phyloP scores from a whole-genome alignment of 2,888 invertebrate genomes.

The Alitta virens region DNA sequence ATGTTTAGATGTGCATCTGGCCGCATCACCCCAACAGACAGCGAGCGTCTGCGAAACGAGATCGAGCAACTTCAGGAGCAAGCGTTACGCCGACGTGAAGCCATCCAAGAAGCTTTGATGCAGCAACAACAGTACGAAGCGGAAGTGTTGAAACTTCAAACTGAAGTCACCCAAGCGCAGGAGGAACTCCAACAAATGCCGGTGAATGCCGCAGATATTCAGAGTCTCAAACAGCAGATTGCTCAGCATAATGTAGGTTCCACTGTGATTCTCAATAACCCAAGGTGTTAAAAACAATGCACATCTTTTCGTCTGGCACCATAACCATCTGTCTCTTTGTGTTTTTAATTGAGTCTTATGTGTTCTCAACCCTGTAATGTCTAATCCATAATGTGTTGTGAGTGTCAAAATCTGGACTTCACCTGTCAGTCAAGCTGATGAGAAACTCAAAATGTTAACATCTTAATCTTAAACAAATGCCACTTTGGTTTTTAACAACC shows the following conservation, averaged over 20 bases:
- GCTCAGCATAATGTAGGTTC: constrained; percentile 22
- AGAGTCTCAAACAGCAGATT: constrained; percentile 41
- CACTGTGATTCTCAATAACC: too few species aligned
- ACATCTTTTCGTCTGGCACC: too few species aligned
- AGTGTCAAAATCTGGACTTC: too few species aligned
- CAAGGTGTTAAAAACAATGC: too few species aligned
- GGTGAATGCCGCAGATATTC: constrained; percentile 26
- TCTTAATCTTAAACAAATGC: too few species aligned
- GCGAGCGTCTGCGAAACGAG: constrained; percentile 33
- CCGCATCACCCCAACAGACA: neutral
- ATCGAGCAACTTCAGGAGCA: constrained; percentile 37
- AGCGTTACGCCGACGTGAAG: constrained; percentile 34
- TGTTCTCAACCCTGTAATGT: too few species aligned
- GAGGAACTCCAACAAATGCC: constrained; percentile 32
- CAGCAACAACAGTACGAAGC: constrained; percentile 43
- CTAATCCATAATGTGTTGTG: too few species aligned
- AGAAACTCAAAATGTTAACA: too few species aligned
- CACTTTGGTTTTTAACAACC: too few species aligned
- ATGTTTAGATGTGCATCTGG: constrained; percentile 3
- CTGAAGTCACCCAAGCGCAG: constrained; percentile 40
- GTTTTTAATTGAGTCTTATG: too few species aligned
- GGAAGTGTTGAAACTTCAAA: constrained; percentile 37
- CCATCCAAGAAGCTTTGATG: constrained; percentile 33
- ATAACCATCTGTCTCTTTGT: too few species aligned
- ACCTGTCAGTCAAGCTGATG: too few species aligned